phyloP scores from a whole-genome alignment of 2,888 invertebrate genomes.

The Branchipolynoe longqiensis region DNA sequence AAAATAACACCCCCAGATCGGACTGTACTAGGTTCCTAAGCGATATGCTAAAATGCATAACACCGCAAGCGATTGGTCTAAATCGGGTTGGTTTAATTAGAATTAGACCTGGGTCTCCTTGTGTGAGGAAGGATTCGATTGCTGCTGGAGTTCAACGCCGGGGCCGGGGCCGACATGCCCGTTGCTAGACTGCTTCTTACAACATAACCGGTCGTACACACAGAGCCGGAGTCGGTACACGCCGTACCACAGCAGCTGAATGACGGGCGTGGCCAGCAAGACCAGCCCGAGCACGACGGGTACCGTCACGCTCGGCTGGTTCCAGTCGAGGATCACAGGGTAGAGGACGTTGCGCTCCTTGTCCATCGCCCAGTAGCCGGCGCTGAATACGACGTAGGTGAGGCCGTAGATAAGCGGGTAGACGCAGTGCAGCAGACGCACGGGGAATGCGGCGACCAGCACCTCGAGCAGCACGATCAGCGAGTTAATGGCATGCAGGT shows the following conservation, averaged over 20 bases:
- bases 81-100: too few species aligned
- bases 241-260: conserved; percentile 46
- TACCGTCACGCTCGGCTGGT: conserved; percentile 17
- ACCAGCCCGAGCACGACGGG: conserved; percentile 12
- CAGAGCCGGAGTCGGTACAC: conserved; percentile 41
- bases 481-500: conserved; percentile 60
- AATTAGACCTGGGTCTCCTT: conserved; percentile 10
- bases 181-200: too few species aligned
- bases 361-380: conserved; percentile 57
- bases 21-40: too few species aligned
- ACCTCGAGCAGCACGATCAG: conserved; percentile 60
- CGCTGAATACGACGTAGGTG: conserved; percentile 59
- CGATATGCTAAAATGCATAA: too few species aligned
- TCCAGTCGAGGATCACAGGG: conserved; percentile 64
- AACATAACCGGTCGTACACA: conserved; percentile 15
- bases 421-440: conserved; percentile 58
- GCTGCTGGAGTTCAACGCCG: background rate
- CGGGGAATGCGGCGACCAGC: conserved; percentile 57
- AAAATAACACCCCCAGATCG: too few species aligned
- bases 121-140: too few species aligned
- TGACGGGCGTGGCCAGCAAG: conserved; percentile 19
- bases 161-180: background rate
- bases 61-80: too few species aligned
- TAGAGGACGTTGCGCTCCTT: conserved; percentile 59
- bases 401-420: conserved; percentile 57